Evolutionary conservation across 92 coral and sea anemone genomes (phyloP).

Genomic region (Phenganax stokvisi): DNA sequence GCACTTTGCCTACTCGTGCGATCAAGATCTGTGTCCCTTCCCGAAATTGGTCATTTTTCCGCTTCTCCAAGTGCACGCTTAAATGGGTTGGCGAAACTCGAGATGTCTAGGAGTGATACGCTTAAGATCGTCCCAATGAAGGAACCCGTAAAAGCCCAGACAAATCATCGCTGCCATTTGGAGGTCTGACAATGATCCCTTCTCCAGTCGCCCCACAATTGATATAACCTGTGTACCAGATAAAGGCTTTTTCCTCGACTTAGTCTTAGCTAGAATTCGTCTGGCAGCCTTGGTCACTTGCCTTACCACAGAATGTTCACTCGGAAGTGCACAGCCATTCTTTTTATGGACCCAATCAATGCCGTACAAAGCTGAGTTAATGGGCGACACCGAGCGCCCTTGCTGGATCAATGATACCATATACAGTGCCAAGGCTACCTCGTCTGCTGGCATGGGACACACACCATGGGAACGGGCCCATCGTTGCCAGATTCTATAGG

Average conservation of each 20-base stretch:
- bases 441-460: slow-evolving; percentile 15
- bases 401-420: neutral
- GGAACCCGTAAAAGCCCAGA: slow-evolving; percentile 44
- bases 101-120: slow-evolving; percentile 32
- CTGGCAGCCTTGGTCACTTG: slow-evolving; percentile 12
- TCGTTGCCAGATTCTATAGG: slow-evolving; percentile 42
- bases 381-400: neutral
- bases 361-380: slow-evolving; percentile 51
- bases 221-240: slow-evolving; percentile 1
- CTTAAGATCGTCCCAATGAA: slow-evolving; percentile 44
- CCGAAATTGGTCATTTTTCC: neutral
- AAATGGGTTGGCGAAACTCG: slow-evolving; percentile 42
- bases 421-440: neutral
- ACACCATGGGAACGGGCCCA: slow-evolving; percentile 40
- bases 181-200: slow-evolving; percentile 21
- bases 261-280: neutral
- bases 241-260: neutral
- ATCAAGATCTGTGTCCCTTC: slow-evolving; percentile 26
- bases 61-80: slow-evolving; percentile 33
- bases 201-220: neutral
- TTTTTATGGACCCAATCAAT: slow-evolving; percentile 28
- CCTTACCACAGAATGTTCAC: slow-evolving; percentile 12
- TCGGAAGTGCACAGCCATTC: slow-evolving; percentile 7
- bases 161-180: slow-evolving; percentile 38
- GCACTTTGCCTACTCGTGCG: slow-evolving; percentile 35